Percentiles rank a stretch among this genome's conserved stretches.
Conservation (phyloP, 2,797 vertebrate genomes). For the Parauchenoglanis punctatus region DNA sequence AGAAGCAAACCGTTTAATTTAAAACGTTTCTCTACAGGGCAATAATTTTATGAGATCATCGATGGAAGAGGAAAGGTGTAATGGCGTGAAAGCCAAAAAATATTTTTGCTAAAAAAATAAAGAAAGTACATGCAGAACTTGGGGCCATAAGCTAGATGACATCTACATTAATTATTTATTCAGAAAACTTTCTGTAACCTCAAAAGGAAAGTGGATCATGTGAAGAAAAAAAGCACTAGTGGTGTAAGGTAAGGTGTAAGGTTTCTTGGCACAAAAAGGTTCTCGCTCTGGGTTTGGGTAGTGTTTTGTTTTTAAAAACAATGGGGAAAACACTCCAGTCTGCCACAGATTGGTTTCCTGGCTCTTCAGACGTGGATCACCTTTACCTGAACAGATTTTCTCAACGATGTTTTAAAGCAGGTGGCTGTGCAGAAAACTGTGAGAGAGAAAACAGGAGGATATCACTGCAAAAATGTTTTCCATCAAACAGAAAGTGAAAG, state of each 20-base stretch:
- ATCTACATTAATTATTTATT: no score
- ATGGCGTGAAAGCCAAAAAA: no score
- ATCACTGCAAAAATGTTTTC: background rate
- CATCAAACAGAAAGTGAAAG: conserved; percentile 1
- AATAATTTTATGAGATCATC: background rate
- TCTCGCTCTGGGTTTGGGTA: background rate
- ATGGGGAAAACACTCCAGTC: background rate
- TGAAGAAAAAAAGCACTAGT: background rate
- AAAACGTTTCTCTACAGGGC: background rate
- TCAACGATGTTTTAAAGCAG: background rate
- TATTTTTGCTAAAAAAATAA: no score
- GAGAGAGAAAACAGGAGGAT: background rate
- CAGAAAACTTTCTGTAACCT: background rate
- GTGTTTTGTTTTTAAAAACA: background rate
- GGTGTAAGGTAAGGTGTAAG: no score
- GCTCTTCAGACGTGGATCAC: background rate
- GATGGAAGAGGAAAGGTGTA: background rate
- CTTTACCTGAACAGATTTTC: background rate
- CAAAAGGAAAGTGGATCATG: background rate
- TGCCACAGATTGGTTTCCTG: background rate
- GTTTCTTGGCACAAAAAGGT: background rate
- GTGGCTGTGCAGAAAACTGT: background rate
- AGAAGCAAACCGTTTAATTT: background rate
- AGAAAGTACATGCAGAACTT: background rate
- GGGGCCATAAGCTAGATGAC: background rate